Base-by-base conservation (phyloP, 2,797 vertebrate genomes). In the Triplophysa yarkandensis region DNA sequence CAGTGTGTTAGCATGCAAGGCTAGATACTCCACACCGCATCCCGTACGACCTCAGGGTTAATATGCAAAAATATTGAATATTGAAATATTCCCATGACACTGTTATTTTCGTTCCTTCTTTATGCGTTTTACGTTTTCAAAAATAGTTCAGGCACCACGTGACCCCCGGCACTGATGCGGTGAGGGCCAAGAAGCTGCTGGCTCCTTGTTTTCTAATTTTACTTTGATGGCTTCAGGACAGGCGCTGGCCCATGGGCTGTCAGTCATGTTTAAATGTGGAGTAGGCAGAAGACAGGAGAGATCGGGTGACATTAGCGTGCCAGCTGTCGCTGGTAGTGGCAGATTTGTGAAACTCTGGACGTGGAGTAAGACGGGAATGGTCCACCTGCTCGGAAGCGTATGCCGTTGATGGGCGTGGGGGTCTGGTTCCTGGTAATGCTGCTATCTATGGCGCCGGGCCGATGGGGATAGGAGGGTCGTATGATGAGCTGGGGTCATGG, bases 371-470 rank as follows among this genome's bases (percentile, higher is more conserved):
- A 71, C 36, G 63, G 80, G 78, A 80, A 72, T 81, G 64, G 77
- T 73, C 77, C 79, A 81, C 75, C 76, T 71, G 80, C 74, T 82
- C 67, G 50, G 52, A 78, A 77, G 54, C 71, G 52, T 71, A 55
- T 64, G 71, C 68, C 19, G 27, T 73, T 67, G 74, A 64, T 61
- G 67, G 43, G 60, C 14, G 39, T 58, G 23, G 17, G 8, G 60
- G 79, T 74, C 81, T 77, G 73, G 83, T 86, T 85, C 77, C 79
- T 79, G 50, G 52, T 82, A 83, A 82, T 80, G 81, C 80, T 80
- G 77, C 32, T 76, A 82, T 84, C 58, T 82, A 65, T 71, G 75
- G 74, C 25, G 23, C 30, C 63, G 27, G 13, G 43, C 5, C 76
- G 44, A n/a, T 60, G 32, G 68, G 76, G 46, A 1, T 1, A 39